Evolutionary conservation across 2,888 invertebrate species (phyloP).

Genomic region (Alloscopus bannaensis): DNA sequence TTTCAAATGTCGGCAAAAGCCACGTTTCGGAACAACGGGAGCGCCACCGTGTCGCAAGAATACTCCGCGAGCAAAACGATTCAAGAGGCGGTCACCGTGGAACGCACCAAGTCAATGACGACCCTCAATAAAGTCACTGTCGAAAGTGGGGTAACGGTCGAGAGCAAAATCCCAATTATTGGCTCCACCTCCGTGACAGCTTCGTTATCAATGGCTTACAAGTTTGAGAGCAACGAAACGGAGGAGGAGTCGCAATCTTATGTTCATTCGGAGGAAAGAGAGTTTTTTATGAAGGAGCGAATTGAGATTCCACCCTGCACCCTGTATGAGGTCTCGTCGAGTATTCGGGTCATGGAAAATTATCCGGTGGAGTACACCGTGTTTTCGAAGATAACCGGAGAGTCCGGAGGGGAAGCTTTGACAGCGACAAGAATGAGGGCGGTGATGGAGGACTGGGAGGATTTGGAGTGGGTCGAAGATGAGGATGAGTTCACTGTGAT

Average conservation of each 20-base stretch:
- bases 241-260: neutral
- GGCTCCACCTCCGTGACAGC: neutral
- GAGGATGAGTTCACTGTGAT: neutral
- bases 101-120: neutral
- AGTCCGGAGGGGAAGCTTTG: neutral
- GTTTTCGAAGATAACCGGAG: neutral
- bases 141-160: neutral
- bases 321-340: neutral
- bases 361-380: neutral
- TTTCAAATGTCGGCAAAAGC: neutral
- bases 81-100: neutral
- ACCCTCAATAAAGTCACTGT: neutral
- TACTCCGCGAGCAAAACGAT: neutral
- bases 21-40: too few relatives aligned
- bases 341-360: neutral
- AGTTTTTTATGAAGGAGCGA: neutral
- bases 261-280: too few relatives aligned
- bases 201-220: neutral
- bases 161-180: neutral
- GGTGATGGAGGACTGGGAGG: too few relatives aligned
- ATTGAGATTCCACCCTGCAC: neutral
- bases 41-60: neutral
- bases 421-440: too few relatives aligned
- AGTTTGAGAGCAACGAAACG: neutral
- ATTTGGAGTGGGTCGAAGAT: slow-evolving; percentile 4